These are phyloP conservation scores for Pomacea canaliculata DNA, from an alignment of 2,888 invertebrate genomes.

Conservation along the genomic window DNA sequence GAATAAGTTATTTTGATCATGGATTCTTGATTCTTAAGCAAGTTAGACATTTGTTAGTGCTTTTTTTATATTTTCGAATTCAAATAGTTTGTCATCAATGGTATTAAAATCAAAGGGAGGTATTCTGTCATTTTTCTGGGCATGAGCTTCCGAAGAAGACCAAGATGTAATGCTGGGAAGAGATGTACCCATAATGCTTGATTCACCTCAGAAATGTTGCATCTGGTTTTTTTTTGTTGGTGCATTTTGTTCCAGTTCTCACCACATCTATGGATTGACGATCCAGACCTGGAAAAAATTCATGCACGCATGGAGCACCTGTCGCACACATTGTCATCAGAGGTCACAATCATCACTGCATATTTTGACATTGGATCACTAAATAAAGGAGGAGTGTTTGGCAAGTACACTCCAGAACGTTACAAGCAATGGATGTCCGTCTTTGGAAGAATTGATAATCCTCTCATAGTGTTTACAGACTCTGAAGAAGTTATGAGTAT, in stretches of 20 bases:
- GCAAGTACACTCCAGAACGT: conserved; percentile 33
- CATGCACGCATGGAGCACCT: conserved; percentile 27
- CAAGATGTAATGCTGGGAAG: no score
- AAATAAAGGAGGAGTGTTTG: conserved; percentile 37
- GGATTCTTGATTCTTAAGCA: neutral
- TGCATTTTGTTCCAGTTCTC: conserved; percentile 8
- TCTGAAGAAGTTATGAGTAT: conserved; percentile 36
- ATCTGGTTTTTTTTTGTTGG: no score
- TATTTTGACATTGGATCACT: conserved; percentile 50
- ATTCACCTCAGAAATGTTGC: neutral
- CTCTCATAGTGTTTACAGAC: conserved; percentile 54
- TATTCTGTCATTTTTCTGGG: no score
- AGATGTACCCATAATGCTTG: neutral
- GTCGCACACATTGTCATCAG: conserved; percentile 27
- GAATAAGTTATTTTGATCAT: neutral
- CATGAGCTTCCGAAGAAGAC: no score
- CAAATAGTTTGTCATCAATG: no score
- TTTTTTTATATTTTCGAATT: no score
- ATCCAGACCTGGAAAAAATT: conserved; percentile 28
- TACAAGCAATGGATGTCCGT: conserved; percentile 57
- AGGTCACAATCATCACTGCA: conserved; percentile 53
- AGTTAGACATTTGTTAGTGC: no score
- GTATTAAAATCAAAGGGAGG: no score
- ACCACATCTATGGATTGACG: conserved; percentile 3
- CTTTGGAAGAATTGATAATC: conserved; percentile 52